Evolutionary conservation across 2,113 vertebrate species (phyloP), one percentile per base, ranked within the genome.

Genomic region (Menura novaehollandiae): DNA sequence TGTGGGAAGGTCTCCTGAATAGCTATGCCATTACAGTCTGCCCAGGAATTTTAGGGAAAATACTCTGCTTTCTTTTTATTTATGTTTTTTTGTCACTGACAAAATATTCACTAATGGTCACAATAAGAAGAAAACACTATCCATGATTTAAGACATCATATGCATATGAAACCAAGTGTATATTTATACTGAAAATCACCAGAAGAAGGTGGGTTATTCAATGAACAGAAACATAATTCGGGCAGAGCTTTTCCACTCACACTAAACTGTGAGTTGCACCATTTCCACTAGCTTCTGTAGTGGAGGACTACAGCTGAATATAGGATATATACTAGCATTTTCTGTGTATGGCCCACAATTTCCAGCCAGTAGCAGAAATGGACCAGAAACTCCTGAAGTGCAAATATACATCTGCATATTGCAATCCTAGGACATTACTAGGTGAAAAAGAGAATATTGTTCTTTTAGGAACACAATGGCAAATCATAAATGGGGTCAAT

Each of bases 401-500:
- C 27, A 92, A 89, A 88, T 73, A 88, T 20, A 44, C n/a, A 39
- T 35, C 51, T 41, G 66, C 93, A 75, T 58, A 75, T 27, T 82
- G 64, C 69, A 93, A 72, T 83, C 43, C 67, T 71, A 94, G 84
- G 74, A 94, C 53, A 87, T 16, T 47, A 88, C 63, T 58, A 59
- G 73, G 62, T 84, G 49, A 71, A 91, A 92, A 39, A 93, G 62
- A 89, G 7, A 90, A 91, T 78, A 49, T 60, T 55, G 30, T 72
- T 83, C n/a, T 66, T 49, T 62, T 44, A 47, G 64, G 71, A 91
- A 67, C 41, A 41, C 22, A 85, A 88, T 4, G 97, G 87, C 73
- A 90, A 85, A 92, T 80, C 89, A 62, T 51, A 96, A 97, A 91
- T 71, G 84, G 88, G 43, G 66, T 51, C 33, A 14, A 88, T 93